A percentile compares a stretch with the other conserved stretches of the same genome.
These are phyloP conservation scores for Danio jaintianensis DNA, from an alignment of 2,797 vertebrate species.

Conservation along the genomic window DNA sequence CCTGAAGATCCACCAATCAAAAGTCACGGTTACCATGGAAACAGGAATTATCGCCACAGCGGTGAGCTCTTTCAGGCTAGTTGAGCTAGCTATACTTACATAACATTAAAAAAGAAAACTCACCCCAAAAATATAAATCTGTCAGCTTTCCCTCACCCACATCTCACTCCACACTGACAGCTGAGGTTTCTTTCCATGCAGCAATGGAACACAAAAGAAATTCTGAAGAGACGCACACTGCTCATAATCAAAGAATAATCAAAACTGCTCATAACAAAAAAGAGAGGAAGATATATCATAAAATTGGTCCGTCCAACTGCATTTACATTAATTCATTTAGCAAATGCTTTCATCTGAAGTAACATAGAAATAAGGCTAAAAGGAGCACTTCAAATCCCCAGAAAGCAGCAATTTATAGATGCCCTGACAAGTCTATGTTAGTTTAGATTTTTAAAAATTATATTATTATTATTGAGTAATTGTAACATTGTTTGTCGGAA, in stretches of 20 bases:
- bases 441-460: too few species aligned
- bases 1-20: conserved; percentile 18
- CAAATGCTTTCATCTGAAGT: too few species aligned
- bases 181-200: background rate
- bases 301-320: background rate
- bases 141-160: background rate
- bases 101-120: background rate
- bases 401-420: too few species aligned
- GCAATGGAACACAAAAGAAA: background rate
- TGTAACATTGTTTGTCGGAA: too few species aligned
- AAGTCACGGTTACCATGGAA: background rate
- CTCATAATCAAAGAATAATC: background rate
- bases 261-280: too few species aligned
- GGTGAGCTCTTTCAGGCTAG: background rate
- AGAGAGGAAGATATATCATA: background rate
- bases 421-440: too few species aligned
- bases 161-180: conserved; percentile 15
- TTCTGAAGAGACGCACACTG: background rate
- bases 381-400: too few species aligned
- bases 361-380: too few species aligned
- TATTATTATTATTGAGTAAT: too few species aligned
- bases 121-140: conserved; percentile 2
- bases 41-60: conserved; percentile 3
- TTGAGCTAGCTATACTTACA: background rate
- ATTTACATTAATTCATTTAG: too few species aligned